Evolutionary conservation across 2,888 invertebrate genomes (phyloP), one percentile per base, ranked within the genome.

Genomic region (Ichneumoninae sp.): DNA sequence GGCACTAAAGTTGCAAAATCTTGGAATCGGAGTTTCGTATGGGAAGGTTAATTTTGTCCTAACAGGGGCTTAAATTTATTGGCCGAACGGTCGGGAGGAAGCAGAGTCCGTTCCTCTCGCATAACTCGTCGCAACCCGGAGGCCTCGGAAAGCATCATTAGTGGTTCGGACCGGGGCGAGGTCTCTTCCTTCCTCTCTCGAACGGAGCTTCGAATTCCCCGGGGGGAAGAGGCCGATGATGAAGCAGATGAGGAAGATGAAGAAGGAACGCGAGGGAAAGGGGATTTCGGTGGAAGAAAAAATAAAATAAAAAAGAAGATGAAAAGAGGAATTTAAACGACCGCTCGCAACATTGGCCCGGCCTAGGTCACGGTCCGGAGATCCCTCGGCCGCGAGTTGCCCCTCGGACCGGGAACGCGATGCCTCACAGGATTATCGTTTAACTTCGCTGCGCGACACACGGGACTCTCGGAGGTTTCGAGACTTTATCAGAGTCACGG

Each of bases 321-420:
- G 75, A 84, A 83, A 87, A 86, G 85, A 86, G 81, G 86, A 87
- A 86, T 88, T 87, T 87, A 87, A 88, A 88, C 86, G 88, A 88
- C 85, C 86, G 71, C 87, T 84, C 81, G 60, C 84, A 87, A 87
- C 86, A 85, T 86, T 76, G 86, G 81, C 83, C 86, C 69, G 73
- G 86, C 86, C 86, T 88, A 87, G 88, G 87, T 88, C 84, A 81
- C 83, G 85, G 86, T 83, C 86, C 85, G 74, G 69, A 75, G 75
- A 79, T 80, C 75, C 65, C 63, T 75, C 63, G 30, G 33, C 16
- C 33, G 30, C 63, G 63, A 30, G 63, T 1, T 33, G 30, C 30
- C n/a, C 63, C 60, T 83, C 75, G 63, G 52, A 73, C 52, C 76
- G 50, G 50, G 52, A 69, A 77, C 68, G 77, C 50, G 73, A 77